Conservation (phyloP, 2,797 vertebrate species). For the Notamacropus eugenii region DNA sequence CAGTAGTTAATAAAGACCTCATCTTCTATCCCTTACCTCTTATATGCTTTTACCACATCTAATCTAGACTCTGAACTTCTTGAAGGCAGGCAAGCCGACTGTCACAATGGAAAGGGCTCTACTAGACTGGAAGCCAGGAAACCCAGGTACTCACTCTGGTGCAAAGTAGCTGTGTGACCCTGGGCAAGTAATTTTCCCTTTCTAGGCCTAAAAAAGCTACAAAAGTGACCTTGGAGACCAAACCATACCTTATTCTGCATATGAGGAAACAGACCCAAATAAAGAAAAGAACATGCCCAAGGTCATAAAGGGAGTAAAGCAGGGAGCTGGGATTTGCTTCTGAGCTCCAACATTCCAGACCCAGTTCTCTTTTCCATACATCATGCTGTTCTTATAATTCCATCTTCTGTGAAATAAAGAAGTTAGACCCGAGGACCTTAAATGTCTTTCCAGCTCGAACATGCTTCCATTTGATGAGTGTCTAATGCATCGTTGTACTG, state of each 20-base stretch:
- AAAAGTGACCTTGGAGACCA: not conserved
- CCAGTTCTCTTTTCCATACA: not conserved
- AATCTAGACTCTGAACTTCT: not conserved
- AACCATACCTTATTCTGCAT: not conserved
- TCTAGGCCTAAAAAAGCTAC: not conserved
- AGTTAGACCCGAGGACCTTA: not conserved
- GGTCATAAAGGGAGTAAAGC: not conserved
- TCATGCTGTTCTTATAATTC: not conserved
- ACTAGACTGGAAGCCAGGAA: not conserved
- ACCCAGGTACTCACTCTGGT: not conserved
- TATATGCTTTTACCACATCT: slow-evolving; percentile 10
- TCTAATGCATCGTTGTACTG: slow-evolving; percentile 23
- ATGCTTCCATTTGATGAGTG: not conserved
- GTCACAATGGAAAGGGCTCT: not conserved
- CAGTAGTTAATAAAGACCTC: slow-evolving; percentile 1
- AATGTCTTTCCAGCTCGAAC: not conserved
- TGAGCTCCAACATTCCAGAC: not conserved
- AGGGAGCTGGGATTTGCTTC: not conserved
- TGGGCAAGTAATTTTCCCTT: not conserved
- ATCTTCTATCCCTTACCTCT: not conserved
- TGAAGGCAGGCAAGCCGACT: not conserved
- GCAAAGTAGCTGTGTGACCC: not conserved
- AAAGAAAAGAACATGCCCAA: not conserved
- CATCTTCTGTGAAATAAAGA: not conserved
- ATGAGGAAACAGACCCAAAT: not conserved